Evolutionary conservation across 2,797 vertebrate genomes (phyloP), one percentile per base, ranked within the genome.

Genomic region (Pangasius djambal): DNA sequence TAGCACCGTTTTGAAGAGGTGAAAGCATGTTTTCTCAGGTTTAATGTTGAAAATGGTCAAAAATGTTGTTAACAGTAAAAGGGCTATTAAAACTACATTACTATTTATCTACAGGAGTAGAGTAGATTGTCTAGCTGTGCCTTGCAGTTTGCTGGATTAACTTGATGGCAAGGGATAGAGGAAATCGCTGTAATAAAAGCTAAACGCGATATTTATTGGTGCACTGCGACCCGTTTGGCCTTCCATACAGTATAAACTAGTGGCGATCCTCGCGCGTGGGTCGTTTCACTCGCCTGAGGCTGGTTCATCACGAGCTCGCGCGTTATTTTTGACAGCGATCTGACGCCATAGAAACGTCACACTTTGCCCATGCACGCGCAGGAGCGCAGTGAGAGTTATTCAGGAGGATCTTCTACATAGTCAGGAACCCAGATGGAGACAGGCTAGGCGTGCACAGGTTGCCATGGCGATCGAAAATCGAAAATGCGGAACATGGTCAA

Each of bases 251-350:
- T 50, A 48, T 13, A 4, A 50, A 52, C 12, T 16, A 12, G 22
- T 5, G 3, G 8, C 69, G 70, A 13, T 48, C 40, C 7, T 2
- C 22, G 72, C 70, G 15, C 15, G 48, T 31, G 44, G 28, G 48
- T 2, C 28, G 0, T 16, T 31, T 15, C 37, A 3, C 20, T n/a
- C 13, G 40, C 7, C 22, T 48, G 40, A 48, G 25, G 8, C 4
- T 40, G 79, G 4, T 4, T 59, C 77, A 18, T 63, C 81, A 83
- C 81, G 81, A 63, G 81, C 57, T 44, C 81, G 34, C 81, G 55
- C 55, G 79, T 61, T 61, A 61, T 61, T 28, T 61, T 22, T 61
- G 55, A 40, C 79, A 13, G 25, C 1, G 12, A 61, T 25, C 28
- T 13, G 55, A 82, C 79, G 79, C 55, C 10, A 15, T 3, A 40